Percentiles rank a stretch among this genome's conserved stretches.
These are phyloP conservation scores for Heterodera schachtii DNA, from an alignment of 1,140 invertebrate species.

Conservation along the genomic window DNA sequence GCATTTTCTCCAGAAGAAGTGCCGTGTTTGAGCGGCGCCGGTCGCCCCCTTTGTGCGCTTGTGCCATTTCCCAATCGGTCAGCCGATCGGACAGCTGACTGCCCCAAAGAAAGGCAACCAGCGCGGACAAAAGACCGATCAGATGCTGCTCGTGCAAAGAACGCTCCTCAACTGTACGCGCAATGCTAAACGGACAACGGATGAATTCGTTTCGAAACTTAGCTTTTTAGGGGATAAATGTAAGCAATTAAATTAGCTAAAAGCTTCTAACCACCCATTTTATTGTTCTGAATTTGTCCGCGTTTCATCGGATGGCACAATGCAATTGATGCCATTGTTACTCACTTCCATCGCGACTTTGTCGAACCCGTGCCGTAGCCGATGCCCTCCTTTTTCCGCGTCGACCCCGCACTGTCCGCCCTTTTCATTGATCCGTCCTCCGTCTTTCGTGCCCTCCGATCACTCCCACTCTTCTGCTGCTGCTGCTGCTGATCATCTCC, in stretches of 20 bases:
- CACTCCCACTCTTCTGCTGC: background rate
- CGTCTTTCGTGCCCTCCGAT: background rate
- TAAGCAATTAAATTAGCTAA: no score
- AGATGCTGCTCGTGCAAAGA: conserved; percentile 58
- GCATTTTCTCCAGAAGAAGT: conserved; percentile 33
- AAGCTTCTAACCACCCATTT: no score
- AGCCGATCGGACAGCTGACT: conserved; percentile 39
- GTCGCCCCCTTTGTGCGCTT: conserved; percentile 24
- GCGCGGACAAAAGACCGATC: conserved; percentile 60
- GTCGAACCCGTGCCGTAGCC: conserved; percentile 93
- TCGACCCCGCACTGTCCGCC: conserved; percentile 15
- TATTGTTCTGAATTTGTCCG: conserved; percentile 83
- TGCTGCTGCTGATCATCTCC: background rate
- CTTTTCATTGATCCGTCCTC: conserved; percentile 8
- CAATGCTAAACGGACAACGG: conserved; percentile 28
- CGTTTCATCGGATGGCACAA: conserved; percentile 74
- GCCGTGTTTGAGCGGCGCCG: conserved; percentile 15
- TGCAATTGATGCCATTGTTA: conserved; percentile 74
- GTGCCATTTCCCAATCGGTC: conserved; percentile 31
- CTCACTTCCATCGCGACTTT: conserved; percentile 83
- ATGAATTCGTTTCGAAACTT: no score
- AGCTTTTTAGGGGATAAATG: no score
- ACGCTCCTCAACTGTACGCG: conserved; percentile 43
- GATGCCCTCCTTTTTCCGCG: conserved; percentile 73
- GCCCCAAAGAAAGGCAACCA: conserved; percentile 59